Evolutionary conservation across 2,797 vertebrate species (phyloP).

Genomic region (Knipowitschia caucasica): DNA sequence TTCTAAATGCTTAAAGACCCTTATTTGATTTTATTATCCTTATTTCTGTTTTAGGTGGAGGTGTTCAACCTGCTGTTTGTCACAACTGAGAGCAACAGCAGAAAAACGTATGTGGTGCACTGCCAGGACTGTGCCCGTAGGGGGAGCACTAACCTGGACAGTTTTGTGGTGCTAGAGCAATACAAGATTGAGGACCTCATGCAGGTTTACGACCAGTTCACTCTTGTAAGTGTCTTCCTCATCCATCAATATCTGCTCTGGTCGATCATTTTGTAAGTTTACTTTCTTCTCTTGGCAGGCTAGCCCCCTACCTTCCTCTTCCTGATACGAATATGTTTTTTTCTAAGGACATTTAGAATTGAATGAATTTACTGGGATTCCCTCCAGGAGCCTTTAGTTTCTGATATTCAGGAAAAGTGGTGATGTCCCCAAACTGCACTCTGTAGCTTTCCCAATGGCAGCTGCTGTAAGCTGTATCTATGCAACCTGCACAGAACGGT

Average conservation of each 20-base stretch:
- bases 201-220: slow-evolving; percentile 98
- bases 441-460: slow-evolving; percentile 96
- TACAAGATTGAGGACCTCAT: slow-evolving; percentile 95
- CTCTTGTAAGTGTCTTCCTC: slow-evolving; percentile 84
- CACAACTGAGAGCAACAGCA: slow-evolving; percentile 84
- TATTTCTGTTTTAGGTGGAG: slow-evolving; percentile 84
- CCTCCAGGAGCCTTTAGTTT: slow-evolving; percentile 65
- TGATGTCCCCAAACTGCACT: slow-evolving; percentile 89
- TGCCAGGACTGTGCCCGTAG: slow-evolving; percentile 87
- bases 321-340: slow-evolving; percentile 81
- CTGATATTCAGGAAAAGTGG: slow-evolving; percentile 98
- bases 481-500: slow-evolving; percentile 94
- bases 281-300: slow-evolving; percentile 71
- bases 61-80: slow-evolving; percentile 91
- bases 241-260: too few species aligned
- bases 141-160: slow-evolving; percentile 73
- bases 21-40: too few species aligned
- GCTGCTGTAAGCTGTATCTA: slow-evolving; percentile 99
- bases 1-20: too few species aligned
- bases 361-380: slow-evolving; percentile 53
- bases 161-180: slow-evolving; percentile 89
- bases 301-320: slow-evolving; percentile 92
- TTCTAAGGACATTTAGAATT: slow-evolving; percentile 83
- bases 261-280: too few species aligned
- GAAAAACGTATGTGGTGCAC: slow-evolving; percentile 89